phyloP scores from a whole-genome alignment of 2,113 vertebrate species.

The Clinocottus analis region DNA sequence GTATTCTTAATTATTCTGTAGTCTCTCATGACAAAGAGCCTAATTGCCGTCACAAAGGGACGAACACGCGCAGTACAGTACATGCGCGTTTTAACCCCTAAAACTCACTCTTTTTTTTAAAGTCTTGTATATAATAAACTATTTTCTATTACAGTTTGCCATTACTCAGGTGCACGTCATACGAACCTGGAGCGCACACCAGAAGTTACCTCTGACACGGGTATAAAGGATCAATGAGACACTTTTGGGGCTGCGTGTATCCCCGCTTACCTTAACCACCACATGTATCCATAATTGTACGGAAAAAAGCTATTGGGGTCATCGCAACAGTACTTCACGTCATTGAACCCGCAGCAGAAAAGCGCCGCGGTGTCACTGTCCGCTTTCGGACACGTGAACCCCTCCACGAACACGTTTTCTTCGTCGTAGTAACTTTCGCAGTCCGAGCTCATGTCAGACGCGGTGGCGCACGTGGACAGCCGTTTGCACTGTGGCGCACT shows the following conservation, averaged over 20 bases:
- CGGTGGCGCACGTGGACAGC: neutral
- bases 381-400: constrained; percentile 87
- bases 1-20: neutral
- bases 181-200: neutral
- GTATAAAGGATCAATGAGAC: neutral
- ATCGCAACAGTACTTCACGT: constrained; percentile 92
- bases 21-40: neutral
- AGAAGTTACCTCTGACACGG: neutral
- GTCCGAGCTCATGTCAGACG: constrained; percentile 83
- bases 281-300: constrained; percentile 92
- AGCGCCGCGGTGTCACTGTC: constrained; percentile 83
- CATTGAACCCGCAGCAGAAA: constrained; percentile 92
- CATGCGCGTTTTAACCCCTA: too few species aligned
- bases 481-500: neutral
- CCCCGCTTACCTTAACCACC: constrained; percentile 89
- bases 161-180: neutral
- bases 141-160: neutral
- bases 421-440: constrained; percentile 88
- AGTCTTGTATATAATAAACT: neutral
- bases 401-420: constrained; percentile 83
- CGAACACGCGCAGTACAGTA: too few species aligned
- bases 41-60: too few species aligned
- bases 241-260: neutral
- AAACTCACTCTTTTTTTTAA: too few species aligned
- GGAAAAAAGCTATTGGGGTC: constrained; percentile 93